A percentile compares a stretch with the other conserved stretches of the same genome.
Conservation (phyloP, 2,113 vertebrate species). For the Podarcis muralis region DNA sequence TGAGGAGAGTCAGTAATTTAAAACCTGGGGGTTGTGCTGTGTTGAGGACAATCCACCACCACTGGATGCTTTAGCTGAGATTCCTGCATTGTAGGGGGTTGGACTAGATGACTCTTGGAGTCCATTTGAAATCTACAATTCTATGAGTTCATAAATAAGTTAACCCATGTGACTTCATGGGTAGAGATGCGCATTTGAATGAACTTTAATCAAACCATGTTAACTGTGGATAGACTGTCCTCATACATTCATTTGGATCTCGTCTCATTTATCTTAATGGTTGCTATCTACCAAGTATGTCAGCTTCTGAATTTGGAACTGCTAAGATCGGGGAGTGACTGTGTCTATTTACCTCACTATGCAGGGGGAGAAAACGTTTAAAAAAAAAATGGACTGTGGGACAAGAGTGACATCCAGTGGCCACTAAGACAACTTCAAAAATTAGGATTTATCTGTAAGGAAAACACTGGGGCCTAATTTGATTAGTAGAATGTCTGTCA, state of each 20-base stretch:
- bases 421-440: not conserved
- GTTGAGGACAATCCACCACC: not conserved
- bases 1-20: rapidly evolving
- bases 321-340: not conserved
- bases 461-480: too few relatives aligned
- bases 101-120: too few relatives aligned
- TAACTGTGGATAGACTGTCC: not conserved
- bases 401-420: constrained; percentile 36
- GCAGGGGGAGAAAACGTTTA: not conserved
- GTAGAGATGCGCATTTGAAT: not conserved
- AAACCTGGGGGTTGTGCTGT: not conserved
- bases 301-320: too few relatives aligned
- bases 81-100: too few relatives aligned
- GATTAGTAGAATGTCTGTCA: too few relatives aligned
- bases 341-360: not conserved
- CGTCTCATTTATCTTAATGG: not conserved
- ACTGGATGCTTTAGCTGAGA: not conserved
- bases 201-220: not conserved
- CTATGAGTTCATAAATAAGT: too few relatives aligned
- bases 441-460: not conserved
- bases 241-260: not conserved
- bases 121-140: too few relatives aligned
- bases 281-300: not conserved
- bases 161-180: too few relatives aligned
- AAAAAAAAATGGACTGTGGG: not conserved